These are phyloP conservation scores for Alcedo quadribrachys DNA, from an alignment of 2,797 vertebrate species.

Conservation along the genomic window DNA sequence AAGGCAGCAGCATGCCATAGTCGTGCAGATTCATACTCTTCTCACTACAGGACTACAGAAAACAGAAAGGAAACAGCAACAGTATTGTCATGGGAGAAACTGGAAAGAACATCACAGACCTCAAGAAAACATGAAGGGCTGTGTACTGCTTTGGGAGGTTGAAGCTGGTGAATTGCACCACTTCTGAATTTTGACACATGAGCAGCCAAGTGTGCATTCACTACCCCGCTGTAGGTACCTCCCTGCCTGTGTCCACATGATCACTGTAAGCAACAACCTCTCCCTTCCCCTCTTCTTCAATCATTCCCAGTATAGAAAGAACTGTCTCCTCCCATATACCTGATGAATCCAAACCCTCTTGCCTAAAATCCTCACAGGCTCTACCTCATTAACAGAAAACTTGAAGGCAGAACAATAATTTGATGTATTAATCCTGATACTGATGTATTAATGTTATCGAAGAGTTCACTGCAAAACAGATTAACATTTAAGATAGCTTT, in stretches of 20 bases:
- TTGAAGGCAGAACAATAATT: background rate
- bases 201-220: background rate
- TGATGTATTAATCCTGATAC: background rate
- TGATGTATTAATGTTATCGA: background rate
- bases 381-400: background rate
- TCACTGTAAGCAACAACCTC: background rate
- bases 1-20: conserved; percentile 96
- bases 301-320: background rate
- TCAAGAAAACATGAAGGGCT: background rate
- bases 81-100: background rate
- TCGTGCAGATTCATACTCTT: conserved; percentile 94
- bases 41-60: conserved; percentile 88
- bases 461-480: background rate
- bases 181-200: background rate
- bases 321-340: background rate
- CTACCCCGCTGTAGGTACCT: background rate
- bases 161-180: background rate
- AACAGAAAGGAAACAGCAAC: background rate
- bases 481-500: background rate
- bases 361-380: background rate
- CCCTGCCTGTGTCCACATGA: background rate
- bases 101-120: background rate
- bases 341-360: background rate
- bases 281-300: background rate
- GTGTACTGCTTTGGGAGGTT: background rate